Evolutionary conservation across 1,140 invertebrate genomes (phyloP).

Genomic region (Panagrolaimus sp.): DNA sequence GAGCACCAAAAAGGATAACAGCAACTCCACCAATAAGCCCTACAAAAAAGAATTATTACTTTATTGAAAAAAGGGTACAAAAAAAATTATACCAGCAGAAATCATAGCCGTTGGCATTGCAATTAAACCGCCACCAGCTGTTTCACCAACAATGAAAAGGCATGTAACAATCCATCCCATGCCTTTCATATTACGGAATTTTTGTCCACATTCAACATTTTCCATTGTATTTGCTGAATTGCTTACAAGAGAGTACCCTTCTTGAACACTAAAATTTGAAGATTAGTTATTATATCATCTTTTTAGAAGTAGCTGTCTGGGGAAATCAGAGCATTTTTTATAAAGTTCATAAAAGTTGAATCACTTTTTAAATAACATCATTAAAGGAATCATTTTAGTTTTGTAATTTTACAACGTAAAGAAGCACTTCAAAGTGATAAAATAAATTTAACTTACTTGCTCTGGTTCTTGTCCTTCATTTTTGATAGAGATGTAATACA

Average conservation of each 20-base stretch:
- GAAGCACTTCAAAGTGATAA: no score
- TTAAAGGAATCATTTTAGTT: no score
- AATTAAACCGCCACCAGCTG: conserved; percentile 53
- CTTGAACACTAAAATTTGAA: conserved; percentile 26
- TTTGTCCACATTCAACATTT: conserved; percentile 34
- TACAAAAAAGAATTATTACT: conserved; percentile 14
- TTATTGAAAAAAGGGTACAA: neutral
- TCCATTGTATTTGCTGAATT: conserved; percentile 43
- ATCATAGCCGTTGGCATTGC: conserved; percentile 52
- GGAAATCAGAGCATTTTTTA: no score
- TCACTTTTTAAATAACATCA: no score
- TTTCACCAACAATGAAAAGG: conserved; percentile 49
- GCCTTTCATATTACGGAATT: conserved; percentile 42
- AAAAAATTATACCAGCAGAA: conserved; percentile 30
- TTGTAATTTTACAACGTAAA: no score
- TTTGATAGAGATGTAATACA: neutral
- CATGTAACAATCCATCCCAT: conserved; percentile 46
- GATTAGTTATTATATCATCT: no score
- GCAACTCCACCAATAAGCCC: conserved; percentile 42
- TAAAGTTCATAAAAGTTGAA: no score
- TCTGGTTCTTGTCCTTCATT: conserved; percentile 16
- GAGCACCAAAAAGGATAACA: conserved; percentile 47
- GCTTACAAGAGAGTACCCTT: conserved; percentile 41
- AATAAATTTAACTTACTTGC: conserved; percentile 6
- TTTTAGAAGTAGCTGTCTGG: no score